These are phyloP conservation scores for Bradypodion pumilum DNA, from an alignment of 2,797 vertebrate genomes.

Conservation along the genomic window DNA sequence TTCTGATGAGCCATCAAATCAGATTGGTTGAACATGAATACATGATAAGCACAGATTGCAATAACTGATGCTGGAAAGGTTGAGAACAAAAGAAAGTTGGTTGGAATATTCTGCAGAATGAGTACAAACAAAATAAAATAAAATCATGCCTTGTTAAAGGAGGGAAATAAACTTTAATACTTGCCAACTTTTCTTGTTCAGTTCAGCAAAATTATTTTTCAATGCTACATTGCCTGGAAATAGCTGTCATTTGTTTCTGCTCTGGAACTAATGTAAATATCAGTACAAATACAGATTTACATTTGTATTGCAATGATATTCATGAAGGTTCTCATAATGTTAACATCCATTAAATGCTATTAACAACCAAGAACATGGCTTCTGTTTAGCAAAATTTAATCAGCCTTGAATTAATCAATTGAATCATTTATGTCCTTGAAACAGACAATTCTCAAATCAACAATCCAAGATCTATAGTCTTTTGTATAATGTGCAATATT, in stretches of 20 bases:
- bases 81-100: conserved; percentile 51
- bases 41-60: conserved; percentile 57
- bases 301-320: conserved; percentile 57
- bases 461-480: background rate
- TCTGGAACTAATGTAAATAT: conserved; percentile 68
- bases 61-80: conserved; percentile 64
- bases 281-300: conserved; percentile 66
- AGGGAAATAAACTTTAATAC: conserved; percentile 76
- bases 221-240: conserved; percentile 70
- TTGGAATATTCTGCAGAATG: conserved; percentile 30
- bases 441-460: conserved; percentile 29
- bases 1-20: conserved; percentile 68
- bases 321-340: conserved; percentile 29
- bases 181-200: conserved; percentile 85
- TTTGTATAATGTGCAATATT: background rate
- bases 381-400: conserved; percentile 28
- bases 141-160: conserved; percentile 76
- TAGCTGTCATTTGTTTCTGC: conserved; percentile 69
- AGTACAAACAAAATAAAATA: conserved; percentile 58
- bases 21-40: conserved; percentile 70
- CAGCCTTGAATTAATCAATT: conserved; percentile 27
- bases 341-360: conserved; percentile 33
- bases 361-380: conserved; percentile 26
- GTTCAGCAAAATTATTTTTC: conserved; percentile 78
- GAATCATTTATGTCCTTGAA: conserved; percentile 6